phyloP scores from a whole-genome alignment of 1,140 invertebrate species.

The Zaprionus taronus region DNA sequence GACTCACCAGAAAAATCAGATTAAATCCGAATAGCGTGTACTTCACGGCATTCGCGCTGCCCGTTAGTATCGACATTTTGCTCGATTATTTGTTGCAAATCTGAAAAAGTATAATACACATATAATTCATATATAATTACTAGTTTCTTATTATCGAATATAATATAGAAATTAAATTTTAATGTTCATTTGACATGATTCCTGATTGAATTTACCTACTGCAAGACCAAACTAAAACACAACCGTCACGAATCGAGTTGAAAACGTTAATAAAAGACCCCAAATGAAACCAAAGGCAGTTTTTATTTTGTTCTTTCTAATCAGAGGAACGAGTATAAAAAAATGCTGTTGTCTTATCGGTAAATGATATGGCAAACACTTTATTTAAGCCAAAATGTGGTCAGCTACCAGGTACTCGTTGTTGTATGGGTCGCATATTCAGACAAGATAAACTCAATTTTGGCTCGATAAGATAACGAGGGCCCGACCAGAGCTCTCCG shows the following conservation, averaged over 20 bases:
- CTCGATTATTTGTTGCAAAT: conserved; percentile 15
- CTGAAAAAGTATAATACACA: conserved; percentile 12
- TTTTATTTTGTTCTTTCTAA: conserved; percentile 54
- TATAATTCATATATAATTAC: conserved; percentile 1
- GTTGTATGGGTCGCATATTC: conserved; percentile 38
- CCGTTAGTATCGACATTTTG: conserved; percentile 82
- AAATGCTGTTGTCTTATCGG: conserved; percentile 56
- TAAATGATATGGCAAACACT: conserved; percentile 65
- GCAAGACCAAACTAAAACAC: conserved; percentile 12
- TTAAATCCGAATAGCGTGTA: conserved; percentile 89
- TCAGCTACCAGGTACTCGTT: conserved; percentile 47
- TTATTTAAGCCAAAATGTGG: conserved; percentile 70
- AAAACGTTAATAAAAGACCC: conserved; percentile 45
- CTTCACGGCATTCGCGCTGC: conserved; percentile 86
- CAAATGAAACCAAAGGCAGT: conserved; percentile 28
- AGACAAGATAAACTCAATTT: conserved; percentile 65
- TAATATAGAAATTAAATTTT: background rate
- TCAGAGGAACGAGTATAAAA: conserved; percentile 31
- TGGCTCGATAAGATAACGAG: conserved; percentile 58
- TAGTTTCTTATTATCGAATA: background rate
- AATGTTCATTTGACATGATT: background rate
- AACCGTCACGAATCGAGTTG: conserved; percentile 47
- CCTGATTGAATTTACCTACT: background rate
- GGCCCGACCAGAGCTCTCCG: background rate
- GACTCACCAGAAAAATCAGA: conserved; percentile 89